Base-by-base conservation (phyloP, 2,888 invertebrate genomes). In the Odontocolon sp. region DNA sequence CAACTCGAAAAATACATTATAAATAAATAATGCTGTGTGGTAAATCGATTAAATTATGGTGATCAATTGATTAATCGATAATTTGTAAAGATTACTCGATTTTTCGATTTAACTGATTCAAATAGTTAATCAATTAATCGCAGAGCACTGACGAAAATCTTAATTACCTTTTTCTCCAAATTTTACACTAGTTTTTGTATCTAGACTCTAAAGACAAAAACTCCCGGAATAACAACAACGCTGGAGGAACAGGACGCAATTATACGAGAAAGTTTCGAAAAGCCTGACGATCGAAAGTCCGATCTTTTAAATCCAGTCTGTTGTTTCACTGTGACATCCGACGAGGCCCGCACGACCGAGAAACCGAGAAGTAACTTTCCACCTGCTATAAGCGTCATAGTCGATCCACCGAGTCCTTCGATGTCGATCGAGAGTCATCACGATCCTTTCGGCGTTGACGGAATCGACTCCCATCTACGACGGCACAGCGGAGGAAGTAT, bases 351-450 rank as follows among this genome's bases (percentile, higher is more conserved):
- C 14, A 76, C 79, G 6, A 85, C 85, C 4, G 85, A 87, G 31
- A 84, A 87, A 31, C 69, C 69, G 0, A 63, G 81, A 5, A 52
- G 70, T 4, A 86, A 84, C 31, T 90, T 88, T 80, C 90, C 89
- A n/a, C 88, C 89, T 2, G 84, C 87, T 1, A 89, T 90, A 52
- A 90, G 88, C 45, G 90, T 90, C n/a, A 87, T 90, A 59, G 88
- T 91, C 21, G 88, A 91, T 82, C 91, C 90, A 11, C 91, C 91
- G 8, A 91, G 91, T 76, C 91, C 91, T 0, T 88, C 90, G 6
- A 82, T 87, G 75, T 91, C 90, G 2, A 87, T 89, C 50, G 87
- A 86, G 47, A 88, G 85, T 64, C 85, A 84, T 57, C 84, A 84
- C 4, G 87, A 88, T 54, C 61, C 78, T 9, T 6, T 40, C n/a